Percentiles rank a stretch among this genome's conserved stretches.
phyloP scores from a whole-genome alignment of 2,888 invertebrate genomes.

The Callosobruchus maculatus region DNA sequence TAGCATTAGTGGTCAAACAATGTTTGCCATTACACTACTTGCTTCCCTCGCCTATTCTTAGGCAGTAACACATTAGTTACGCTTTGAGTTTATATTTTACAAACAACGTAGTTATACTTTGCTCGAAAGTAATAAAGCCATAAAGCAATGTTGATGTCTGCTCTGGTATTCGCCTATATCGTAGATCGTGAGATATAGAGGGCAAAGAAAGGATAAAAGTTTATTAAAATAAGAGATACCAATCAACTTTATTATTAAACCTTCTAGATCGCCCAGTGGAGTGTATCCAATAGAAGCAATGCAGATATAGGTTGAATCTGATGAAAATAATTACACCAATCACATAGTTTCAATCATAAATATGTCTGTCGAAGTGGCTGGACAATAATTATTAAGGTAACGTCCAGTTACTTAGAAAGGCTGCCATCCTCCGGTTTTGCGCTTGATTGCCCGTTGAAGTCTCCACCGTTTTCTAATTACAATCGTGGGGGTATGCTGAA shows the following conservation, averaged over 20 bases:
- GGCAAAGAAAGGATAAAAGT: background rate
- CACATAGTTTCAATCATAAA: background rate
- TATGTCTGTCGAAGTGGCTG: background rate
- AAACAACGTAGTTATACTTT: background rate
- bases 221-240: background rate
- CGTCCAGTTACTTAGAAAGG: constrained; percentile 16
- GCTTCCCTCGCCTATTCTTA: no score
- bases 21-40: no score
- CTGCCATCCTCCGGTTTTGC: constrained; percentile 9
- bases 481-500: constrained; percentile 10
- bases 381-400: constrained; percentile 1
- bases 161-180: background rate
- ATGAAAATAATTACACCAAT: background rate
- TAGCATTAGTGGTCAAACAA: no score
- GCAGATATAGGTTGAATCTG: background rate
- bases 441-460: constrained; percentile 18
- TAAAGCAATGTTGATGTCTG: background rate
- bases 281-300: background rate
- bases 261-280: background rate
- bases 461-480: constrained; percentile 14
- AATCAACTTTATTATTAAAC: background rate
- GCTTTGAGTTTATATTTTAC: background rate
- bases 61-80: no score
- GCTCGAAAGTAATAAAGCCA: background rate
- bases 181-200: background rate